Percentiles rank a stretch among this genome's conserved stretches.
Evolutionary conservation across 2,113 vertebrate genomes (phyloP).

Genomic region (Anthoscopus minutus): DNA sequence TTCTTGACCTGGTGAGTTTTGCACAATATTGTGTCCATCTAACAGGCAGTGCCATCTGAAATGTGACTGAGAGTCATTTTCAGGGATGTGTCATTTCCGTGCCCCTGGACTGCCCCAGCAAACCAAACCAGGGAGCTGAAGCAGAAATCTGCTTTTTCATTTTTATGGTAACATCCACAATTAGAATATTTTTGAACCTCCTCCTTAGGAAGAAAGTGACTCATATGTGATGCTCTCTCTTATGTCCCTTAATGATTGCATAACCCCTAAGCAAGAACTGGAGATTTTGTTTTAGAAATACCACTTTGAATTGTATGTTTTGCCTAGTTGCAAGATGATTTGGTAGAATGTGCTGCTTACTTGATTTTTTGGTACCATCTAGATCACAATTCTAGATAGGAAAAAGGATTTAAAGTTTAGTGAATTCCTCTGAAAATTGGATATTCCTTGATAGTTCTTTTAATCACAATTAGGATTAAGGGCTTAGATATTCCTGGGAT

Average conservation of each 20-base stretch:
- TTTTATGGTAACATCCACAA: background rate
- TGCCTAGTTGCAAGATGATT: background rate
- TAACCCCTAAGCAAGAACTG: background rate
- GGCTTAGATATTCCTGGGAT: conserved; percentile 39
- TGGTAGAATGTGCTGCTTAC: background rate
- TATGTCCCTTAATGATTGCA: background rate
- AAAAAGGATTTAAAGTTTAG: background rate
- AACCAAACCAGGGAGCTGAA: background rate
- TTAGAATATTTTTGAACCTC: background rate
- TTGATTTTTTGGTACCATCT: background rate
- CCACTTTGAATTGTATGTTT: background rate
- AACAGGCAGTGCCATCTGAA: background rate
- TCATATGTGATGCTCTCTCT: background rate
- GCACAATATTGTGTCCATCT: background rate
- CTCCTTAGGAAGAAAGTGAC: background rate
- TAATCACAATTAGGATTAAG: conserved; percentile 54
- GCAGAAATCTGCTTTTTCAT: background rate
- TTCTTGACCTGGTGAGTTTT: background rate
- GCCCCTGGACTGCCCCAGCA: background rate
- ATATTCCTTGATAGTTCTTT: background rate
- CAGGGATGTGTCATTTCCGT: background rate
- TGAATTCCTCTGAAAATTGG: conserved; percentile 14
- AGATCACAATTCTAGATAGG: background rate
- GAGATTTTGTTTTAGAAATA: background rate
- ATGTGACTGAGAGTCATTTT: background rate